Base-by-base conservation (phyloP, 2,113 vertebrate genomes). In the Bufo gargarizans region DNA sequence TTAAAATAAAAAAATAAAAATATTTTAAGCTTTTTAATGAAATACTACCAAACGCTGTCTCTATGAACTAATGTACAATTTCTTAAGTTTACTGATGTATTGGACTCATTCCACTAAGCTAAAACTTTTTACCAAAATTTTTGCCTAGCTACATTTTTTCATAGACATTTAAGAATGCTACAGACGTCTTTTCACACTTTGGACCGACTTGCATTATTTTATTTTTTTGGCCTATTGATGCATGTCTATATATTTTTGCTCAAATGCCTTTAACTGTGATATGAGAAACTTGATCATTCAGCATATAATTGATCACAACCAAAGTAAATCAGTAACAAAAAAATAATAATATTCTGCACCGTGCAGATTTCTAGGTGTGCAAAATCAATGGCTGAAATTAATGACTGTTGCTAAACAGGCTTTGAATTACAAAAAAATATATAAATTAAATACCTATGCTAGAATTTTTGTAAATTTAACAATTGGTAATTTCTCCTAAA, bases 351-450 rank as follows among this genome's bases (percentile, higher is more conserved):
- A 83, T 53, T 84, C 63, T 84, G 82, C 82, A 55, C 65, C 63
- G 63, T 71, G 82, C 82, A 87, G 77, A 87, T 81, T 81, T 72
- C 53, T 81, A 69, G 49, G 65, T 87, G 86, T 80, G 86, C 86
- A 87, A 87, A 81, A 87, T 72, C 43, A 58, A 80, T 81, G 86
- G 72, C 63, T 79, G 59, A 14, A 80, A 56, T 53, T 17, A 67
- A 89, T 78, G 80, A 59, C 47, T 78, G 72, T 89, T 89, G 87
- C 87, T 84, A 89, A 83, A 84, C 82, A 89, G 87, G 87, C 87
- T 84, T 78, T 49, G 13, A 6, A 6, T 19, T 19, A 61, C 12
- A 67, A 67, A 67, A 67, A 71, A 16, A 22, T 11, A 19, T 33
- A 33, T 1, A 11, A 19, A 12, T 50, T 22, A 6, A 22, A 56